These are phyloP conservation scores for Drosophila limbata DNA, from an alignment of 2,888 invertebrate genomes.

Conservation along the genomic window DNA sequence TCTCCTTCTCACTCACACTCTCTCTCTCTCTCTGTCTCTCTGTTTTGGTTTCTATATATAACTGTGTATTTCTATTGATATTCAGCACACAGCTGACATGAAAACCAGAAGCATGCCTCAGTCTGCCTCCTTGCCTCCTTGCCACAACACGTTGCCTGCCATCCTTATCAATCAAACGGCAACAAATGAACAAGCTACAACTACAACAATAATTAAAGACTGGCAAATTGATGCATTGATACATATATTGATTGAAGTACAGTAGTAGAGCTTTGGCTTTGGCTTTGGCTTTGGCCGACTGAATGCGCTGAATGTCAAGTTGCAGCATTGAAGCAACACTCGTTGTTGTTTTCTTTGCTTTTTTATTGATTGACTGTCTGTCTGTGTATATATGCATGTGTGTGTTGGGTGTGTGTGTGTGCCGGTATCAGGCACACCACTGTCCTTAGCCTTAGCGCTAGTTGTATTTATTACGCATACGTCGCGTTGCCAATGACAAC, in stretches of 20 bases:
- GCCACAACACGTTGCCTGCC: conserved; percentile 14
- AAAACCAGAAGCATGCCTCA: conserved; percentile 11
- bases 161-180: conserved; percentile 70
- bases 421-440: conserved; percentile 60
- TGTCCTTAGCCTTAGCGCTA: conserved; percentile 66
- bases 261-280: conserved; percentile 43
- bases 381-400: conserved; percentile 4
- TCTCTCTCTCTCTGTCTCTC: neutral
- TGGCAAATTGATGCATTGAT: conserved; percentile 73
- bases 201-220: conserved; percentile 21
- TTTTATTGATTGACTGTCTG: conserved; percentile 65
- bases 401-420: conserved; percentile 9
- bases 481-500: conserved; percentile 60
- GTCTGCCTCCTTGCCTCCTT: conserved; percentile 3
- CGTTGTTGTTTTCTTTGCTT: conserved; percentile 15
- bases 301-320: conserved; percentile 76
- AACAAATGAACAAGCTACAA: conserved; percentile 67
- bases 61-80: conserved; percentile 14
- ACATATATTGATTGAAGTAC: conserved; percentile 61
- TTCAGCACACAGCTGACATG: conserved; percentile 25
- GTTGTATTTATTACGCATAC: conserved; percentile 76
- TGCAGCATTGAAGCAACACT: conserved; percentile 61
- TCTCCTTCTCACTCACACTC: neutral
- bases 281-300: conserved; percentile 59
- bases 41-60: conserved; percentile 6